Conservation (phyloP, 2,888 invertebrate species). For the Agrilus mali region DNA sequence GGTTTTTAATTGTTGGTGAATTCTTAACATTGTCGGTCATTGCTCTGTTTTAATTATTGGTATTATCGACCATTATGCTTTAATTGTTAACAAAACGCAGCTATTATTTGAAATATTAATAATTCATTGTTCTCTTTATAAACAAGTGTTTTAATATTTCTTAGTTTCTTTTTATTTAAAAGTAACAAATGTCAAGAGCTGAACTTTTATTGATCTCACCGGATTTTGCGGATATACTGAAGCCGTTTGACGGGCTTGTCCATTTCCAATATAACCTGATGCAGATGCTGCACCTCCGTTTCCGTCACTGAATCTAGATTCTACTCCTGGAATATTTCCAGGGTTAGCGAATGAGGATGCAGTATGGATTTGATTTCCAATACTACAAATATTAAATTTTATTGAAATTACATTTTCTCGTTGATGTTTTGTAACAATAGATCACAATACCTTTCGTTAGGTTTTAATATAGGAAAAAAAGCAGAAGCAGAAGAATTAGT, state of each 20-base stretch:
- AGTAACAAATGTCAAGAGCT: neutral
- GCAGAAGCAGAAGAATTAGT: no score
- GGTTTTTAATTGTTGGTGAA: no score
- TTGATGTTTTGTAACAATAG: neutral
- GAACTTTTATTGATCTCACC: conserved; percentile 31
- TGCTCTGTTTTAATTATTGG: no score
- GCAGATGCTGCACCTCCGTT: conserved; percentile 41
- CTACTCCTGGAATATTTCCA: neutral
- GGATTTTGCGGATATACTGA: conserved; percentile 46
- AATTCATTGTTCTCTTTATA: no score
- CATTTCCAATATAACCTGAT: conserved; percentile 40
- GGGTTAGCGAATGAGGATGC: no score
- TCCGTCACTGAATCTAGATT: conserved; percentile 4
- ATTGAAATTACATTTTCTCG: neutral
- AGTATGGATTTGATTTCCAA: neutral
- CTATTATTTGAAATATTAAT: no score
- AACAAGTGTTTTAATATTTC: no score
- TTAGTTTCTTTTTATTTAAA: no score
- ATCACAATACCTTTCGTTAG: neutral
- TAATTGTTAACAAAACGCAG: no score
- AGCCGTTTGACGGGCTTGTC: conserved; percentile 43
- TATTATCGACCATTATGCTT: no score
- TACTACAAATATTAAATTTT: neutral
- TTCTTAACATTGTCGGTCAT: no score
- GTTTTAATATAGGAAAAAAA: no score